Base-by-base conservation (phyloP, 2,888 invertebrate species). In the Galeopsomyia nigrocyanea region DNA sequence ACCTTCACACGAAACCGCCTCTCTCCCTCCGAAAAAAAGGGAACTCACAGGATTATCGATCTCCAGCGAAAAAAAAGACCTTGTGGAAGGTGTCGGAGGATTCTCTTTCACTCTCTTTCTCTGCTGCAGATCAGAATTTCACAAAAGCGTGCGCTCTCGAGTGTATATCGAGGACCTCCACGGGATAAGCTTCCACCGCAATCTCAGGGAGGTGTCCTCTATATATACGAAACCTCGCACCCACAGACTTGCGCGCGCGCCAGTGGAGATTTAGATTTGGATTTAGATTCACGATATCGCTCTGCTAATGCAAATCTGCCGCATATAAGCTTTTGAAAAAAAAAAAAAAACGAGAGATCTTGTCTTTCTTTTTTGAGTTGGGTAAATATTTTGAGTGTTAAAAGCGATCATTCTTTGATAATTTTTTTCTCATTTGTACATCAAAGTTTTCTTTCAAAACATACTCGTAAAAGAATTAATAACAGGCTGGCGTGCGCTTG, bases 101-200 rank as follows among this genome's bases (percentile, higher is more conserved):
- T 58, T 58, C 53, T 26, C 71, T 49, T 61, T 62, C 58, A n/a
- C 56, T 53, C 68, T 53, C 65, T 69, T 65, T 60, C 62, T 17
- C 69, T 62, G 57, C 50, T 60, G 56, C 70, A 78, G 77, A 78
- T 68, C 75, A 68, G 74, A 73, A 71, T 69, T 69, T 66, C 72
- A 53, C 47, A 46, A 49, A 22, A 26, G 16, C 56, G 14, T 22
- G n/a, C 21, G 31, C 39, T 6, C 17, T 51, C 31, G 17, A n/a
- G 53, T 66, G 58, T 63, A 72, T 5, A 5, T 72, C 67, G 71
- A 63, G 51, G 62, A 22, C 57, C 10, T 21, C 47, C 47, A 5
- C 26, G 26, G 55, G 60, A 65, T 65, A 65, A 65, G 71, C 71
- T 60, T 64, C 47, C 26, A 1, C 13, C 64, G 5, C 31, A 53